phyloP scores from a whole-genome alignment of 2,888 invertebrate species.

The Sericinus montela region DNA sequence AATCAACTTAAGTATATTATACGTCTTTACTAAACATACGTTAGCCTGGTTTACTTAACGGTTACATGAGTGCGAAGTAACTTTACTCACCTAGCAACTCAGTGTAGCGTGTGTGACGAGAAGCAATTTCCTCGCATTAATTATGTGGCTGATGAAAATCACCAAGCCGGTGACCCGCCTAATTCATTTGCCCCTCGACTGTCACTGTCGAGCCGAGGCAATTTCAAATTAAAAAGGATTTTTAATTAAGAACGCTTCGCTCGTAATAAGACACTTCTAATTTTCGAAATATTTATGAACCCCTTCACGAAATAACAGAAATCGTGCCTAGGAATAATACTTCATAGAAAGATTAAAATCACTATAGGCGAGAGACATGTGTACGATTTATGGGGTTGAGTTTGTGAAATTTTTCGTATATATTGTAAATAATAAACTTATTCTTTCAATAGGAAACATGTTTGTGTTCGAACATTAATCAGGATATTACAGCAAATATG shows the following conservation, averaged over 20 bases:
- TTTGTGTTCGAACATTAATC: no score
- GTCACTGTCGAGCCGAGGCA: constrained; percentile 10
- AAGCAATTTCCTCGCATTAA: constrained; percentile 67
- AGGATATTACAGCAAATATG: no score
- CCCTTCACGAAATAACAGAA: not conserved
- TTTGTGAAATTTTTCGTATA: no score
- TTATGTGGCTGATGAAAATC: constrained; percentile 65
- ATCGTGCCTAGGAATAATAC: not conserved
- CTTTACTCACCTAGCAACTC: constrained; percentile 24
- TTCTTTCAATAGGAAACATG: no score
- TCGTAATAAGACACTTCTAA: constrained; percentile 8
- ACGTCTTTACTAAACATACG: constrained; percentile 6
- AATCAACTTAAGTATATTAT: no score
- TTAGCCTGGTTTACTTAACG: constrained; percentile 23
- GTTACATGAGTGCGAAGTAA: constrained; percentile 29
- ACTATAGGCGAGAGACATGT: no score
- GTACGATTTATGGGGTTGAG: no score
- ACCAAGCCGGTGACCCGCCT: constrained; percentile 45
- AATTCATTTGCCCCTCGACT: constrained; percentile 40
- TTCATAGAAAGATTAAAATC: no score
- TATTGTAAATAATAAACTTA: no score
- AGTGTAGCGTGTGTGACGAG: constrained; percentile 33
- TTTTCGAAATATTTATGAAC: constrained; percentile 8
- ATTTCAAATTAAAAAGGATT: constrained; percentile 20
- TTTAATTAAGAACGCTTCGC: constrained; percentile 17